A percentile compares a stretch with the other conserved stretches of the same genome.
Evolutionary conservation across 2,888 invertebrate genomes (phyloP).

Genomic region (Polyommatus icarus): DNA sequence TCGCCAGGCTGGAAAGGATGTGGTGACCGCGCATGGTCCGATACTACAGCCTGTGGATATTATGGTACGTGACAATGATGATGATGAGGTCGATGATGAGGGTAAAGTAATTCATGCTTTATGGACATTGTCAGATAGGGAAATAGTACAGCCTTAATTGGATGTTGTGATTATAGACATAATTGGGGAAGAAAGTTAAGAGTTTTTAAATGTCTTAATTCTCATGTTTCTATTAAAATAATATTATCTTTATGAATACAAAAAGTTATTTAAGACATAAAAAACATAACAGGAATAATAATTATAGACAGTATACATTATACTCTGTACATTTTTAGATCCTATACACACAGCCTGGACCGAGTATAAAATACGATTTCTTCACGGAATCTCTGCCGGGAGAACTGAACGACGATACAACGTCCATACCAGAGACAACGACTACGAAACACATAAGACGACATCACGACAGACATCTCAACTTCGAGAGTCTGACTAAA

Average conservation of each 20-base stretch:
- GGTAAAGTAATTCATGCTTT: too few species aligned
- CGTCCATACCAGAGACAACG: background rate
- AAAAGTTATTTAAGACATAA: too few species aligned
- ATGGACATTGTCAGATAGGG: too few species aligned
- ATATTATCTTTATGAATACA: too few species aligned
- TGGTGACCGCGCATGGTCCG: slow-evolving; percentile 89
- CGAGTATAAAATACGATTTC: slow-evolving; percentile 95
- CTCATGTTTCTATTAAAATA: too few species aligned
- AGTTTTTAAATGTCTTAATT: too few species aligned
- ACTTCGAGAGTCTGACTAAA: slow-evolving; percentile 49
- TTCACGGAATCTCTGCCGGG: slow-evolving; percentile 84
- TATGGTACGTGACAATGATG: slow-evolving; percentile 78
- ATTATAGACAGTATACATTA: too few species aligned
- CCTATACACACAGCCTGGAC: slow-evolving; percentile 89
- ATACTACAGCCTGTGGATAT: slow-evolving; percentile 87
- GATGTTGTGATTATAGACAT: too few species aligned
- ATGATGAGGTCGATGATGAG: background rate
- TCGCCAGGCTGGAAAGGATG: slow-evolving; percentile 86
- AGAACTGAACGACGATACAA: slow-evolving; percentile 58
- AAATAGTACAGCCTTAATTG: too few species aligned
- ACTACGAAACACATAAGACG: slow-evolving; percentile 59
- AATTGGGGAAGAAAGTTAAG: too few species aligned
- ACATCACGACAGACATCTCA: slow-evolving; percentile 59
- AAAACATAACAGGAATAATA: too few species aligned
- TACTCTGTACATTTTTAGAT: slow-evolving; percentile 78